Percentiles rank a stretch among this genome's conserved stretches.
Conservation (phyloP, 2,113 vertebrate genomes). For the Halcyon senegalensis region DNA sequence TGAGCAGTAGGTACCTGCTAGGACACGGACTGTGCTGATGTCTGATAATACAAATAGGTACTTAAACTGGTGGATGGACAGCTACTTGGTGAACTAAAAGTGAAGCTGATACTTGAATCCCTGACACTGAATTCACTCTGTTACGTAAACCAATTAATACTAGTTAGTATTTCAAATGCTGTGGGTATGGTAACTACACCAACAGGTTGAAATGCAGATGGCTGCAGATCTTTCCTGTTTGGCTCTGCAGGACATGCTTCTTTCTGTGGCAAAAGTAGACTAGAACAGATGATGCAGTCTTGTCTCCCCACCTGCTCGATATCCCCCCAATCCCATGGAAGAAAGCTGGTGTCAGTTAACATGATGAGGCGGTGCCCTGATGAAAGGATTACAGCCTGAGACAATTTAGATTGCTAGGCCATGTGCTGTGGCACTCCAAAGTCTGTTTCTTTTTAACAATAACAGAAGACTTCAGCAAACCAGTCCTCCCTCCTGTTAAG, state of each 20-base stretch:
- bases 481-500: neutral
- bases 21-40: neutral
- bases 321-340: neutral
- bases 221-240: neutral
- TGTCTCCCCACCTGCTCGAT: neutral
- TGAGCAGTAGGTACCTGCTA: neutral
- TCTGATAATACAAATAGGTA: neutral
- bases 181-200: neutral
- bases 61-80: neutral
- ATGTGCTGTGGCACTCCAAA: neutral
- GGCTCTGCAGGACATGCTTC: neutral
- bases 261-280: neutral
- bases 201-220: neutral
- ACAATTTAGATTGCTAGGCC: neutral
- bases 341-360: neutral
- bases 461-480: neutral
- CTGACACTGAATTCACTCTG: neutral
- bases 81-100: neutral
- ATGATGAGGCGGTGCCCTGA: neutral
- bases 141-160: neutral
- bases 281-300: neutral
- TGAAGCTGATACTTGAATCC: neutral
- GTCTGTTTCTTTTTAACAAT: neutral
- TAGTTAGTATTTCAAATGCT: neutral
- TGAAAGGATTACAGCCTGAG: neutral